Evolutionary conservation across 2,888 invertebrate genomes (phyloP), one percentile per base, ranked within the genome.

Genomic region (Agrilus cyanescens): DNA sequence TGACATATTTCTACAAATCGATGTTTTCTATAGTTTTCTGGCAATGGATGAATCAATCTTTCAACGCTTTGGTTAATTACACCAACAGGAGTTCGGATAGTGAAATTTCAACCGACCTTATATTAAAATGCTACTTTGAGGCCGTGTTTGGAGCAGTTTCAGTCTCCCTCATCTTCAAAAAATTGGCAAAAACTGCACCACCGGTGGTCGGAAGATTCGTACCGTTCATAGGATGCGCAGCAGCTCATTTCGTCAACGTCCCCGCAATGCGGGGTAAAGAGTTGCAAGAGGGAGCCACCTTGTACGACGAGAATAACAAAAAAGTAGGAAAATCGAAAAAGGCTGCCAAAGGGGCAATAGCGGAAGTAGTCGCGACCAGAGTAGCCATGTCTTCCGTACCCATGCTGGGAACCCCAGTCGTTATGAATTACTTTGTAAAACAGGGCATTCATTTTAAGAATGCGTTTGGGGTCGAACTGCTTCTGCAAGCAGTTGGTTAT

Each of bases 41-140:
- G 97, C 98, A 68, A 63, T 88, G 87, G 87, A 69, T 82, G 55
- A 88, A 88, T 68, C 87, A 88, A 73, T 86, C 96, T n/a, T 98
- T 97, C 71, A 99, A 98, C 67, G 97, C 98, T 2, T 63, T 94
- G 13, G 98, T 99, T 41, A 98, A 98, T 72, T 98, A 96, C 66
- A 94, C 97, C 20, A 98, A 98, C 67, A 78, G 98, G 40, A 83
- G 87, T 45, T 90, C 89, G 7, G 78, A 82, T 49, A 25, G 25
- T 10, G 10, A 25, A 8, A 8, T 4, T 10, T 25, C 25, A 10
- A 25, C 8, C 25, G 25, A 2, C 1, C 8, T 25, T 3, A 25
- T 25, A 25, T 10, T 25, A 10, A 3, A 25, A 10, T 25, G 25
- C 25, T 25, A 25, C 10, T 4, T 25, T 4, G 2, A 2, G 8